Evolutionary conservation across 2,888 invertebrate genomes (phyloP).

Genomic region (Muscina levida): DNA sequence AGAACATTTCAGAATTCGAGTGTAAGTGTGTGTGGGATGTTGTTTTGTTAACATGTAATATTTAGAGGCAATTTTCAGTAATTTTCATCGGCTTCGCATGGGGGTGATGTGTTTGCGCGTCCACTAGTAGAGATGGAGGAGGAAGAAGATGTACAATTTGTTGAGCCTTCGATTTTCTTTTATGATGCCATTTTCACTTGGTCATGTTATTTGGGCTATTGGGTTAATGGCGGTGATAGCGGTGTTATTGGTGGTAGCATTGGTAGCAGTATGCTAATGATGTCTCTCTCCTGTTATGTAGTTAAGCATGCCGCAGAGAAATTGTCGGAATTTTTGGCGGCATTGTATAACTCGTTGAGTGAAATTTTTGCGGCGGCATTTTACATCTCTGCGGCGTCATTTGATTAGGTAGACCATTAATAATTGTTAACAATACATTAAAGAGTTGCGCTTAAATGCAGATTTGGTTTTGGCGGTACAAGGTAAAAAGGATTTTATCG

Average conservation of each 20-base stretch:
- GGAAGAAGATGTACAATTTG: no score
- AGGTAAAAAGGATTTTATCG: background rate
- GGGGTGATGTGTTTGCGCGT: slow-evolving; percentile 66
- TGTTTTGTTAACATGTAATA: slow-evolving; percentile 20
- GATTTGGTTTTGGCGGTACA: background rate
- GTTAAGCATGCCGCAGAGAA: background rate
- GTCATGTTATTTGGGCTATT: slow-evolving; percentile 23
- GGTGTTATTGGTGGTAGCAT: background rate
- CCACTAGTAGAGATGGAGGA: slow-evolving; percentile 7
- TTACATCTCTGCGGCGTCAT: slow-evolving; percentile 3
- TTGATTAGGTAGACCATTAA: slow-evolving; percentile 57
- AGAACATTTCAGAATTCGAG: background rate
- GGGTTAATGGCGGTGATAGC: background rate
- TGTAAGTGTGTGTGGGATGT: background rate
- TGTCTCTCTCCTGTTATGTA: background rate
- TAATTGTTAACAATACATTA: slow-evolving; percentile 46
- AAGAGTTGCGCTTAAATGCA: slow-evolving; percentile 22
- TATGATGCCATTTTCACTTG: slow-evolving; percentile 50
- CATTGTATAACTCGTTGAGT: background rate
- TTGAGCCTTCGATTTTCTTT: slow-evolving; percentile 38
- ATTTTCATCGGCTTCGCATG: slow-evolving; percentile 64
- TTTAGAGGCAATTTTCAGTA: slow-evolving; percentile 22
- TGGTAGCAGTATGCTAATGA: slow-evolving; percentile 60
- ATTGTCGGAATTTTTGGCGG: slow-evolving; percentile 30
- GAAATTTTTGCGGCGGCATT: slow-evolving; percentile 44